Conservation (phyloP, 2,113 vertebrate genomes). For the Bagarius yarrelli region DNA sequence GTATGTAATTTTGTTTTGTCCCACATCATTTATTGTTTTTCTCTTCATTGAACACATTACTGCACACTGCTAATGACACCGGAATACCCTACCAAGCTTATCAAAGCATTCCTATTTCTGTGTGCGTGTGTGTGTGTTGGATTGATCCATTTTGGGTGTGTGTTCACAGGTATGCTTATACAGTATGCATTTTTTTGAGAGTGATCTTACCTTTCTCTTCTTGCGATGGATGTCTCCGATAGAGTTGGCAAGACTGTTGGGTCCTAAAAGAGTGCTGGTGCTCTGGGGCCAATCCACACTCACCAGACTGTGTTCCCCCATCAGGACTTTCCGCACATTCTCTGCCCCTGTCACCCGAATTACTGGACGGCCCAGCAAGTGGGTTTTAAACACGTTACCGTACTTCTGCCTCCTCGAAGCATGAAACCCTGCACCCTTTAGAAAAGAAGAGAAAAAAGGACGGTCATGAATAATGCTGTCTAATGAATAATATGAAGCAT, state of each 20-base stretch:
- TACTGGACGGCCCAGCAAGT: conserved; percentile 89
- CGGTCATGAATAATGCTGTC: not conserved
- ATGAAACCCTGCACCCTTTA: conserved; percentile 81
- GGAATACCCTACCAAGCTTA: not conserved
- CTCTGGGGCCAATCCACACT: conserved; percentile 95
- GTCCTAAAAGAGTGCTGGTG: conserved; percentile 87
- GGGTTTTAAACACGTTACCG: conserved; percentile 95
- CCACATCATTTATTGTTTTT: not conserved
- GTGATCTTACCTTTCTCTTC: conserved; percentile 83
- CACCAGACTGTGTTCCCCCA: conserved; percentile 94
- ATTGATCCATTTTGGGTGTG: not conserved
- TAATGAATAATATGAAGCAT: not conserved
- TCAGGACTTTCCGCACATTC: conserved; percentile 90
- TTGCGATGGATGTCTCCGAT: conserved; percentile 95
- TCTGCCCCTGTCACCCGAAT: conserved; percentile 93
- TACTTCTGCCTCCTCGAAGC: conserved; percentile 82
- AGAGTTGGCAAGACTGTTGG: conserved; percentile 93
- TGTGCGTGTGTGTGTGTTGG: not conserved
- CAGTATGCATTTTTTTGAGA: not conserved
- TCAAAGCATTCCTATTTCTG: not conserved
- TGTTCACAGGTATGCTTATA: conserved; percentile 11
- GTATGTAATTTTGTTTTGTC: not conserved
- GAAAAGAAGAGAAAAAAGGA: not conserved
- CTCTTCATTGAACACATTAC: not conserved
- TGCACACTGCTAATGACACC: not conserved